Base-by-base conservation (phyloP, 92 coral and sea anemone species). In the Ricordea florida region DNA sequence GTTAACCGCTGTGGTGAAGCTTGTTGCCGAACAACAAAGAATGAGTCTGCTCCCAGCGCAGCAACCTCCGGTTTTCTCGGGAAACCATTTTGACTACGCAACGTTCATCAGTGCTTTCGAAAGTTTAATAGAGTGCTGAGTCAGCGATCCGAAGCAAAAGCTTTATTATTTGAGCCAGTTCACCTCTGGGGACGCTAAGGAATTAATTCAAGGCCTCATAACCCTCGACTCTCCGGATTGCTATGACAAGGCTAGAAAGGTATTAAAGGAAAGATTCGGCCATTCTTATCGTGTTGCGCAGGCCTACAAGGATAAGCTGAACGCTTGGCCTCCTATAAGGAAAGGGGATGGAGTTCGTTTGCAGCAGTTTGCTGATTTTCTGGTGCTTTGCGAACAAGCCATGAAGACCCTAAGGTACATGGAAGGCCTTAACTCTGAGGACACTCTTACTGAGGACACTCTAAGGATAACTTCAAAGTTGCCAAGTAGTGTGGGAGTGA, bases 121-220 rank as follows among this genome's bases (percentile, higher is more conserved):
- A 20, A 38, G 75, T 5, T 64, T 74, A 27, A 82, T 74, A 43
- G 69, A 72, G 36, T 36, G 60, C 16, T 50, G 49, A 55, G 82
- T 65, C 48, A 75, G 4, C 38, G 76, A 64, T 58, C 57, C 44
- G 6, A 81, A 55, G 50, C 66, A 72, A 24, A 63, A 76, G 33
- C 58, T 72, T 8, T 53, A 63, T 65, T 52, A 73, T 37, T 55
- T 73, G 36, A 41, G 67, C 49, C 81, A 73, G 58, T 81, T 8
- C 56, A 81, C 87, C 25, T 47, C 81, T 52, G 82, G 81, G 29
- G 75, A 62, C 24, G 70, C 81, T 48, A 81, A 81, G 47, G 82
- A 51, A 34, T 61, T 59, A 40, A 72, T 64, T 29, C 57, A 72
- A 61, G 81, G 76, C 46, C 34, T 81, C 32, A 30, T 81, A 28